Evolutionary conservation across 2,797 vertebrate genomes (phyloP).

Genomic region (Microctenopoma stevenorrisi): DNA sequence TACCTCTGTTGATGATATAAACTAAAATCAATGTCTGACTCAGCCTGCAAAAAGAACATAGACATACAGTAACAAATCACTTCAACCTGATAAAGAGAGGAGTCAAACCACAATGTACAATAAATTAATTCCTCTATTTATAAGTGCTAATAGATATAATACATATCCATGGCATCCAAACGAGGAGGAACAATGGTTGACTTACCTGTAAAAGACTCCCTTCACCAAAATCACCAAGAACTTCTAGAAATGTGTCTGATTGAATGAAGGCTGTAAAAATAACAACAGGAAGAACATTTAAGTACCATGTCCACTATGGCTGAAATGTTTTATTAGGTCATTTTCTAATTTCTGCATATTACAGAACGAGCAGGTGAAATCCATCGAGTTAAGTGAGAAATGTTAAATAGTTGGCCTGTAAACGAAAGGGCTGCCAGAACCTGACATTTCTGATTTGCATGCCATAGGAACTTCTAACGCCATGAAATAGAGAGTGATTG

Average conservation of each 20-base stretch:
- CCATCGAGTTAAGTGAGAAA: not conserved
- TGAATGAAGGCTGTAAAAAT: slow-evolving; percentile 93
- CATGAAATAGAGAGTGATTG: too few relatives aligned
- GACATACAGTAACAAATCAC: not conserved
- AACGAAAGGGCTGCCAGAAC: slow-evolving; percentile 1
- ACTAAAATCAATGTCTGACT: slow-evolving; percentile 94
- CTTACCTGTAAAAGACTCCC: slow-evolving; percentile 94
- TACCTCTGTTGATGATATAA: slow-evolving; percentile 99
- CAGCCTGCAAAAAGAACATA: slow-evolving; percentile 84
- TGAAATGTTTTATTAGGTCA: not conserved
- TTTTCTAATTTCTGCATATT: slow-evolving; percentile 3
- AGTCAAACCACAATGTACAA: not conserved
- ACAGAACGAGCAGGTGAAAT: not conserved
- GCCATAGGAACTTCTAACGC: too few relatives aligned
- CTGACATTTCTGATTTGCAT: not conserved
- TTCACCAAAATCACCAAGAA: slow-evolving; percentile 92
- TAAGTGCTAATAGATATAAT: too few relatives aligned
- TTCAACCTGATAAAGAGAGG: not conserved
- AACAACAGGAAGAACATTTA: slow-evolving; percentile 10
- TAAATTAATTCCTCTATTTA: not conserved
- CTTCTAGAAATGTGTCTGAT: slow-evolving; percentile 97
- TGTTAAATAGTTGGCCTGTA: not conserved
- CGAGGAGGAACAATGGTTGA: not conserved
- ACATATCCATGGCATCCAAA: not conserved
- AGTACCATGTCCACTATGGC: not conserved